Evolutionary conservation across 2,113 vertebrate species (phyloP).

Genomic region (Seriola dumerili): DNA sequence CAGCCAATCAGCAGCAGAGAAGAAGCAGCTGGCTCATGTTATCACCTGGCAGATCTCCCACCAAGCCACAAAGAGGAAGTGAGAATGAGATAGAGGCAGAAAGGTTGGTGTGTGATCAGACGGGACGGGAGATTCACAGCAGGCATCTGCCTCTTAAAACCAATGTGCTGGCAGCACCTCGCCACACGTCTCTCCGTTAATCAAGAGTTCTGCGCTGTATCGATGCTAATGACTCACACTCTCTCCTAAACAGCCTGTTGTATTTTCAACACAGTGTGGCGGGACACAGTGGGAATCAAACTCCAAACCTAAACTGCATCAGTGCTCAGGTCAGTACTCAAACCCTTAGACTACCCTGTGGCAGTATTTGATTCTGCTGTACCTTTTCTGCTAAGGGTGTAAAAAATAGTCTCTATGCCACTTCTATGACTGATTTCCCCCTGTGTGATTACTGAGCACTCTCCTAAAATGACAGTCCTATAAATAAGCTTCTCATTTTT

Average conservation of each 20-base stretch:
- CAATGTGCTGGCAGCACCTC: constrained; percentile 4
- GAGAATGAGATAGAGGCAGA: constrained; percentile 61
- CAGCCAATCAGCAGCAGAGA: constrained; percentile 23
- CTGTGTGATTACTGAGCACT: neutral
- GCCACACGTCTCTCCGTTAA: constrained; percentile 33
- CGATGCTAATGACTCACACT: constrained; percentile 13
- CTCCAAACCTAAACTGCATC: neutral
- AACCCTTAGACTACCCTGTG: neutral
- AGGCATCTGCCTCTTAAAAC: constrained; percentile 28
- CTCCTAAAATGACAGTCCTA: neutral
- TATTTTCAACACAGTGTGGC: constrained; percentile 3
- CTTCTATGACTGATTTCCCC: neutral
- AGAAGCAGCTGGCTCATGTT: constrained; percentile 50
- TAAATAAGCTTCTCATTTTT: neutral
- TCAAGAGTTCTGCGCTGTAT: constrained; percentile 6
- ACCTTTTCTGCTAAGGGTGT: neutral
- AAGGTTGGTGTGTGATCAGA: constrained; percentile 35
- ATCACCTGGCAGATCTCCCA: constrained; percentile 47
- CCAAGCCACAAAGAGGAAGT: constrained; percentile 42
- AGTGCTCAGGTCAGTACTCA: neutral
- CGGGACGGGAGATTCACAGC: constrained; percentile 41
- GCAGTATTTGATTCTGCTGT: neutral
- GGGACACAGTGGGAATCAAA: constrained; percentile 18
- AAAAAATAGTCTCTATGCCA: neutral
- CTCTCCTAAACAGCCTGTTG: neutral